Evolutionary conservation across 2,797 vertebrate genomes (phyloP).

Genomic region (Merluccius polli): DNA sequence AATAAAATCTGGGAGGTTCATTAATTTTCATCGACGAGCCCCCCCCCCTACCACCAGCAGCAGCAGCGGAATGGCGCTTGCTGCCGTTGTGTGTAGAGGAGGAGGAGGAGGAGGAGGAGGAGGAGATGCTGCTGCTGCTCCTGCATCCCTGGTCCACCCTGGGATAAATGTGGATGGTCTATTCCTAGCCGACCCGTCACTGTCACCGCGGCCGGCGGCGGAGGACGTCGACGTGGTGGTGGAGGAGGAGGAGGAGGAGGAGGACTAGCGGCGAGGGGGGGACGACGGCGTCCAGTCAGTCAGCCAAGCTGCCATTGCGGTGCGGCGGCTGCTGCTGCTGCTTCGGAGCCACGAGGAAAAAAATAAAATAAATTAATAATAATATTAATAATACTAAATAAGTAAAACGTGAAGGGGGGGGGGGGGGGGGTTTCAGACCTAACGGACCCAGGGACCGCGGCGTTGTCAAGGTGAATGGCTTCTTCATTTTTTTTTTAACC

Average conservation of each 20-base stretch:
- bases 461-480: background rate
- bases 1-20: background rate
- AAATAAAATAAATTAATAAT: too few species aligned
- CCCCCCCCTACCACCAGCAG: too few species aligned
- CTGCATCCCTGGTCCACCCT: background rate
- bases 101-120: too few species aligned
- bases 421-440: background rate
- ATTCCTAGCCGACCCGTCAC: background rate
- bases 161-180: constrained; percentile 1
- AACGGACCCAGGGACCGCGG: background rate
- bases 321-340: background rate
- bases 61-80: constrained; percentile 3
- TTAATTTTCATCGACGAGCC: background rate
- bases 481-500: too few species aligned
- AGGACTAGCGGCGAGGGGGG: background rate
- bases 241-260: background rate
- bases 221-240: background rate
- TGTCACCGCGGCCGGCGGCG: background rate
- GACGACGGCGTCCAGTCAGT: background rate
- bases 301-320: background rate
- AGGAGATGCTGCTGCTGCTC: background rate
- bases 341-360: constrained; percentile 1
- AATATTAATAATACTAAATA: too few species aligned
- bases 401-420: too few species aligned
- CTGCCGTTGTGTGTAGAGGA: background rate